Conservation (phyloP, 1,140 invertebrate genomes). For the Pseudomyrmex flavicornis region DNA sequence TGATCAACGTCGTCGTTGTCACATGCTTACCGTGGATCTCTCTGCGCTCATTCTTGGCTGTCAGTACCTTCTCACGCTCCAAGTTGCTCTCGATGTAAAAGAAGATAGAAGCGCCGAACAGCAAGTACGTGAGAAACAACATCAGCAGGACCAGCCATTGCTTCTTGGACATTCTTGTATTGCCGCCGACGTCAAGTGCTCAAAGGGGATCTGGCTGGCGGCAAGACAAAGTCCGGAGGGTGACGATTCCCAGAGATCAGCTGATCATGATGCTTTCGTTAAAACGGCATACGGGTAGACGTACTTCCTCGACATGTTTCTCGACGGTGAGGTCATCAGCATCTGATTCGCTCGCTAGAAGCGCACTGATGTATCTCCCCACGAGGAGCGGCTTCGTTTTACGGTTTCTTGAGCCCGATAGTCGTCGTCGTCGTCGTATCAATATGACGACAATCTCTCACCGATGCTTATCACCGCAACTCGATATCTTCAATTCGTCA, state of each 20-base stretch:
- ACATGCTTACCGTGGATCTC: constrained; percentile 89
- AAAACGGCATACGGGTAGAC: background rate
- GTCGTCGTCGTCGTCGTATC: constrained; percentile 8
- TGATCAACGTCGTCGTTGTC: background rate
- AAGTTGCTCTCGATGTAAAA: constrained; percentile 90
- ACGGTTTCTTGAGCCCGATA: constrained; percentile 7
- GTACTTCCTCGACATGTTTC: constrained; percentile 19
- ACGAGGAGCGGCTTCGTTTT: constrained; percentile 17
- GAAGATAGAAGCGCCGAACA: constrained; percentile 92
- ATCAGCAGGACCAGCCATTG: constrained; percentile 91
- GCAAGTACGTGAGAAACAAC: constrained; percentile 90
- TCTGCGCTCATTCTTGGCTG: constrained; percentile 87
- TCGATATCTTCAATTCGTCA: constrained; percentile 55
- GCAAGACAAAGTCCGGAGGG: background rate
- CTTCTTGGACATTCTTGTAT: constrained; percentile 90
- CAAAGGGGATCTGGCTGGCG: background rate
- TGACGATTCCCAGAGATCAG: background rate
- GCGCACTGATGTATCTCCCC: constrained; percentile 46
- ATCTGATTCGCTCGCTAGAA: constrained; percentile 30
- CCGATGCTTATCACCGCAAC: constrained; percentile 36
- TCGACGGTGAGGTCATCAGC: background rate
- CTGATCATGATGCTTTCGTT: constrained; percentile 2
- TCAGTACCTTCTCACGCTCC: constrained; percentile 86
- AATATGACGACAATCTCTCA: constrained; percentile 19
- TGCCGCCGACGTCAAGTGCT: background rate